Evolutionary conservation across 2,888 invertebrate genomes (phyloP).

Genomic region (Stomorhina lunata): DNA sequence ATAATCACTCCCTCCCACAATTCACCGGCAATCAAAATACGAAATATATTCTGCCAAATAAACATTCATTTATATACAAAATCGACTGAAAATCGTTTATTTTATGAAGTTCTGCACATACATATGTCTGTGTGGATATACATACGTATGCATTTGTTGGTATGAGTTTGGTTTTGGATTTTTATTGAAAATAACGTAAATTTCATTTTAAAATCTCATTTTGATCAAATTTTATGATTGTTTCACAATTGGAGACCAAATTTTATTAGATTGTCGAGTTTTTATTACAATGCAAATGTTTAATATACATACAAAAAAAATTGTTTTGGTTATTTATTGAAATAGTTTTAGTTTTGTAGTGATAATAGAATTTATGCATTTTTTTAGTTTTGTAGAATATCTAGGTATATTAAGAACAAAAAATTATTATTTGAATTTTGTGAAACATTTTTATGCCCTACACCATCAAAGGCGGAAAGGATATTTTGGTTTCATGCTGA

Average conservation of each 20-base stretch:
- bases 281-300: slow-evolving; percentile 44
- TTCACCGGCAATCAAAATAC: slow-evolving; percentile 29
- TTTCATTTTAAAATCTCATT: slow-evolving; percentile 51
- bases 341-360: slow-evolving; percentile 36
- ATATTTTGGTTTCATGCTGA: too few relatives aligned
- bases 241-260: slow-evolving; percentile 64
- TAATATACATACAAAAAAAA: not conserved
- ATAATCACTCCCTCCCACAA: not conserved
- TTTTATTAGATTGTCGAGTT: slow-evolving; percentile 64
- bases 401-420: too few relatives aligned
- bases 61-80: slow-evolving; percentile 48
- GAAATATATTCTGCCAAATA: slow-evolving; percentile 41
- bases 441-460: too few relatives aligned
- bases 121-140: not conserved
- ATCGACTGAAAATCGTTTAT: slow-evolving; percentile 47
- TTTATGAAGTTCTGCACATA: slow-evolving; percentile 3
- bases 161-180: not conserved
- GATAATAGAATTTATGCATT: slow-evolving; percentile 23
- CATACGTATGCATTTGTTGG: not conserved
- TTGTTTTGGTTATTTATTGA: not conserved
- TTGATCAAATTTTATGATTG: slow-evolving; percentile 66
- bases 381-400: not conserved
- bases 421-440: too few relatives aligned
- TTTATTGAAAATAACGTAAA: slow-evolving; percentile 33
- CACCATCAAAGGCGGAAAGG: too few relatives aligned